Percentiles rank a stretch among this genome's conserved stretches.
These are phyloP conservation scores for Callyntrura sp. DNA, from an alignment of 2,888 invertebrate species.

Conservation along the genomic window DNA sequence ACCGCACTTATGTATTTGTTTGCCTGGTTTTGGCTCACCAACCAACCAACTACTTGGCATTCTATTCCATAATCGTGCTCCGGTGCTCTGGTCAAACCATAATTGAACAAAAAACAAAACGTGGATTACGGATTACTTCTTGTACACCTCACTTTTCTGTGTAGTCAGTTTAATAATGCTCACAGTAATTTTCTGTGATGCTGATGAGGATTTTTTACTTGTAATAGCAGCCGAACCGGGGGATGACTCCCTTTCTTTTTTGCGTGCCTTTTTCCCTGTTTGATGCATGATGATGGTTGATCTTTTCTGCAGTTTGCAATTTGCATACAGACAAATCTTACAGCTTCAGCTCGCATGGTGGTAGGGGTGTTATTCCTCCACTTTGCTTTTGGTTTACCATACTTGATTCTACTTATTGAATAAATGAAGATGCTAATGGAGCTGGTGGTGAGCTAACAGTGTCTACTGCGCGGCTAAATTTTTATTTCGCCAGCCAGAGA, in stretches of 20 bases:
- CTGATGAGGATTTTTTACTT: constrained; percentile 2
- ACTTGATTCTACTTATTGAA: constrained; percentile 24
- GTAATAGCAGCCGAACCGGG: background rate
- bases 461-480: constrained; percentile 20
- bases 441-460: background rate
- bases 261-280: constrained; percentile 12
- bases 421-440: constrained; percentile 31
- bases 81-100: constrained; percentile 9
- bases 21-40: background rate
- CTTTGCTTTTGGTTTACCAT: background rate
- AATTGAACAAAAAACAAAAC: constrained; percentile 16
- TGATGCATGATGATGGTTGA: background rate
- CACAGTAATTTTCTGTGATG: background rate
- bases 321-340: constrained; percentile 23
- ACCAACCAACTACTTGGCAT: constrained; percentile 33
- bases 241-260: constrained; percentile 45
- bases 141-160: background rate
- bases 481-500: constrained; percentile 20
- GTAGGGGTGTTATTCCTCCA: background rate
- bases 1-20: constrained; percentile 28
- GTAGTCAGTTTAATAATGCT: constrained; percentile 4
- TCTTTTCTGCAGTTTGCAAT: constrained; percentile 9
- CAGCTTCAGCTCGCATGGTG: background rate
- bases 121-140: background rate
- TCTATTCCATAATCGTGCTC: background rate